phyloP scores from a whole-genome alignment of 2,113 vertebrate genomes.

The Anarhynchus alexandrinus region DNA sequence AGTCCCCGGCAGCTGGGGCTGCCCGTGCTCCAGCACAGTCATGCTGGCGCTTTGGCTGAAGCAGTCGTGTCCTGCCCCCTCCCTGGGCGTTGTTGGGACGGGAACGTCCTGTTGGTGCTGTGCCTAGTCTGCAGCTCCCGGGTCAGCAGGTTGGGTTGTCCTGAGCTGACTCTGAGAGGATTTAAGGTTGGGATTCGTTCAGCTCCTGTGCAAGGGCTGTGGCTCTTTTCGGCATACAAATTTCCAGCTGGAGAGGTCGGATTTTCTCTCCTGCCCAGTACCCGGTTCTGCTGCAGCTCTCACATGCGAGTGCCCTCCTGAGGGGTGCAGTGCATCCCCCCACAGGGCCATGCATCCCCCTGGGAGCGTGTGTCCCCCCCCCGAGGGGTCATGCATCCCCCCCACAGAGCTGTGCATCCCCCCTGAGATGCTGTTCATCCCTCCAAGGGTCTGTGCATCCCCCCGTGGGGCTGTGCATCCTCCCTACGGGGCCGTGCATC shows the following conservation, averaged over 20 bases:
- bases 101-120: background rate
- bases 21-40: background rate
- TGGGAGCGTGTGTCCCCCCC: background rate
- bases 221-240: background rate
- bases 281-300: background rate
- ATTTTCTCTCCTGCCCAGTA: background rate
- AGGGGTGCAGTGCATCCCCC: background rate
- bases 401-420: too few relatives aligned
- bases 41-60: background rate
- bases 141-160: background rate
- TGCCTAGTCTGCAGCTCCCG: background rate
- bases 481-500: too few relatives aligned
- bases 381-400: fast-evolving
- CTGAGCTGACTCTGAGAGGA: background rate
- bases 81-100: fast-evolving
- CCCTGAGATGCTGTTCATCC: background rate
- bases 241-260: background rate
- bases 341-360: background rate
- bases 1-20: background rate
- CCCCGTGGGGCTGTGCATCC: too few relatives aligned
- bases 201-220: background rate
- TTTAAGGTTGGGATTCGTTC: background rate
- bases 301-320: too few relatives aligned
- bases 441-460: too few relatives aligned
- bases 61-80: background rate